Percentiles rank a stretch among this genome's conserved stretches.
Conservation (phyloP, 2,888 invertebrate species). For the Silvanus unidentatus region DNA sequence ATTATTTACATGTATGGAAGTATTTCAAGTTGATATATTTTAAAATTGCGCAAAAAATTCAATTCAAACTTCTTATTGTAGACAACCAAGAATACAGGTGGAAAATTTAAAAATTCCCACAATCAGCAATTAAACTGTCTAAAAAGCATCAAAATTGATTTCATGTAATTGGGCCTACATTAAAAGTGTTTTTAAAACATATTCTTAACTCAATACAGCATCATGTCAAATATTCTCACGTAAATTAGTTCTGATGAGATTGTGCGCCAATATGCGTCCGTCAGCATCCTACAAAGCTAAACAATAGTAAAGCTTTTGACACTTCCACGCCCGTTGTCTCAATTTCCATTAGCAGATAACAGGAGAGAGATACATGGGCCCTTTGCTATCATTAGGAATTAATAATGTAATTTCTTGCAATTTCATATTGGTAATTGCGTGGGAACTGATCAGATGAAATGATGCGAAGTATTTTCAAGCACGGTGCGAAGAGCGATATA, state of each 20-base stretch:
- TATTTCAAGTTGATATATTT: too few relatives aligned
- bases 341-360: slow-evolving; percentile 28
- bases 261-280: neutral
- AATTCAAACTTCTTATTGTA: too few relatives aligned
- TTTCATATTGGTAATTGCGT: slow-evolving; percentile 19
- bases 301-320: slow-evolving; percentile 26
- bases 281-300: neutral
- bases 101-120: too few relatives aligned
- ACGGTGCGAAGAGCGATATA: too few relatives aligned
- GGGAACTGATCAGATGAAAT: slow-evolving; percentile 17
- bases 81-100: too few relatives aligned
- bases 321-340: slow-evolving; percentile 27
- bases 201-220: too few relatives aligned
- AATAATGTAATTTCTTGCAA: slow-evolving; percentile 23
- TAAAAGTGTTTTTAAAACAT: too few relatives aligned
- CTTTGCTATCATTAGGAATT: slow-evolving; percentile 15
- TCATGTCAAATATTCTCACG: neutral
- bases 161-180: too few relatives aligned
- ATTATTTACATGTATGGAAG: too few relatives aligned
- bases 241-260: neutral
- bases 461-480: neutral
- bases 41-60: too few relatives aligned
- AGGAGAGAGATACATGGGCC: slow-evolving; percentile 2
- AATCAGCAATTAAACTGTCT: too few relatives aligned
- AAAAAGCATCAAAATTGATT: too few relatives aligned